Evolutionary conservation across 2,888 invertebrate genomes (phyloP).

Genomic region (Drosophila suboccidentalis): DNA sequence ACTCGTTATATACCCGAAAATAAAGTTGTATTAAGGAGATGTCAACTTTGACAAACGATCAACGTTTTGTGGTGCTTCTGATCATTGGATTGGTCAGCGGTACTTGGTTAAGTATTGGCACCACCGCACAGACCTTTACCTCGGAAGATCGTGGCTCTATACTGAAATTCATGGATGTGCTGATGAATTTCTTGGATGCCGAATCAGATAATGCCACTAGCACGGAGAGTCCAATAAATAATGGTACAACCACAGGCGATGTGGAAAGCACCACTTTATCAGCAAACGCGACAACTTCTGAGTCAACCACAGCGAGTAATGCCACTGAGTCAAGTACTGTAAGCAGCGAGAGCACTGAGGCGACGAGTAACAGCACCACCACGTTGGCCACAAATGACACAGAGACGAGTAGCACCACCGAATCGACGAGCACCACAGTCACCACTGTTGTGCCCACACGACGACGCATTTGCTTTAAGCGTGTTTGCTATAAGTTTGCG

Average conservation of each 20-base stretch:
- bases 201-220: constrained; percentile 43
- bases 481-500: constrained; percentile 67
- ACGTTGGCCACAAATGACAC: constrained; percentile 4
- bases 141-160: constrained; percentile 61
- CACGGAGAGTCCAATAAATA: constrained; percentile 16
- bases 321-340: constrained; percentile 12
- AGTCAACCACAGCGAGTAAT: constrained; percentile 16
- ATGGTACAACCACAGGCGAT: constrained; percentile 8
- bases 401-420: constrained; percentile 6
- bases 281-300: constrained; percentile 17
- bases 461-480: constrained; percentile 66
- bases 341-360: constrained; percentile 3
- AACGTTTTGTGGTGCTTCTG: constrained; percentile 44
- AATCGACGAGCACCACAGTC: constrained; percentile 4
- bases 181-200: constrained; percentile 62
- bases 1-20: background rate
- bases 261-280: constrained; percentile 40
- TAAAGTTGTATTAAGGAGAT: constrained; percentile 27
- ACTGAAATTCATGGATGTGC: constrained; percentile 56
- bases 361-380: constrained; percentile 19
- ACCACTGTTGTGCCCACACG: constrained; percentile 3
- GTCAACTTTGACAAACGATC: constrained; percentile 43
- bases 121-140: constrained; percentile 57
- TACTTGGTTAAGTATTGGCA: constrained; percentile 15
- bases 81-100: constrained; percentile 34